Percentiles rank a stretch among this genome's conserved stretches.
These are phyloP conservation scores for Corythoichthys haematopterus DNA, from an alignment of 2,113 vertebrate genomes.

Conservation along the genomic window DNA sequence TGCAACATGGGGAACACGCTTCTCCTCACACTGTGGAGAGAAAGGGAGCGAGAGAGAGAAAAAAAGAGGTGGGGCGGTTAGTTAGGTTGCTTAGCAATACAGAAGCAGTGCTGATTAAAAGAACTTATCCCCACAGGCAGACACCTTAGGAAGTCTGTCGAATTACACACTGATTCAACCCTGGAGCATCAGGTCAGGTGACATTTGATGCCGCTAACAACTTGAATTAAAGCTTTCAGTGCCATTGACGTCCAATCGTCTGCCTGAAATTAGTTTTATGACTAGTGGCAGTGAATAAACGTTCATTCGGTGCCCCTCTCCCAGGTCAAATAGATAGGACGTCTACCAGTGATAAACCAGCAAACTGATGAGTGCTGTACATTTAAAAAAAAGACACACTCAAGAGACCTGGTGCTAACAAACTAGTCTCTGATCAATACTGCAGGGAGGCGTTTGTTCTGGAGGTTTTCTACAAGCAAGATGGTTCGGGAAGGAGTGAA, in stretches of 20 bases:
- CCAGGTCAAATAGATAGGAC: no score
- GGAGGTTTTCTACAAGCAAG: slow-evolving; percentile 40
- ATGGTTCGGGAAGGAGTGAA: slow-evolving; percentile 8
- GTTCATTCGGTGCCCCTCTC: no score
- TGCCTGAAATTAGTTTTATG: no score
- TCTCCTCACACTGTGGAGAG: slow-evolving; percentile 85
- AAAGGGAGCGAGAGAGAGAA: slow-evolving; percentile 21
- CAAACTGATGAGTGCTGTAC: slow-evolving; percentile 55
- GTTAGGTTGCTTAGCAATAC: slow-evolving; percentile 51
- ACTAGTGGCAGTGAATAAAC: no score
- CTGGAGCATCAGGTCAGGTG: slow-evolving; percentile 65
- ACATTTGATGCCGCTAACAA: slow-evolving; percentile 69
- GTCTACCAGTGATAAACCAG: no score
- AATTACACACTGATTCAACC: slow-evolving; percentile 69
- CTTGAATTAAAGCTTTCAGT: slow-evolving; percentile 59
- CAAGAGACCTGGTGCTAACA: slow-evolving; percentile 40
- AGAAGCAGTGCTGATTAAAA: slow-evolving; percentile 46
- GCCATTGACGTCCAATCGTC: no score
- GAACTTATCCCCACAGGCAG: slow-evolving; percentile 48
- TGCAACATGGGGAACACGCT: slow-evolving; percentile 86
- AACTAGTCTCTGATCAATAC: slow-evolving; percentile 48
- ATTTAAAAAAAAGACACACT: slow-evolving; percentile 45
- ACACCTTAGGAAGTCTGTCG: slow-evolving; percentile 55
- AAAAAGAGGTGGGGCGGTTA: slow-evolving; percentile 16
- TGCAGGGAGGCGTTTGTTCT: slow-evolving; percentile 46